These are phyloP conservation scores for Hydrozoanthus gracilis DNA, from an alignment of 92 coral and sea anemone species.

Conservation along the genomic window DNA sequence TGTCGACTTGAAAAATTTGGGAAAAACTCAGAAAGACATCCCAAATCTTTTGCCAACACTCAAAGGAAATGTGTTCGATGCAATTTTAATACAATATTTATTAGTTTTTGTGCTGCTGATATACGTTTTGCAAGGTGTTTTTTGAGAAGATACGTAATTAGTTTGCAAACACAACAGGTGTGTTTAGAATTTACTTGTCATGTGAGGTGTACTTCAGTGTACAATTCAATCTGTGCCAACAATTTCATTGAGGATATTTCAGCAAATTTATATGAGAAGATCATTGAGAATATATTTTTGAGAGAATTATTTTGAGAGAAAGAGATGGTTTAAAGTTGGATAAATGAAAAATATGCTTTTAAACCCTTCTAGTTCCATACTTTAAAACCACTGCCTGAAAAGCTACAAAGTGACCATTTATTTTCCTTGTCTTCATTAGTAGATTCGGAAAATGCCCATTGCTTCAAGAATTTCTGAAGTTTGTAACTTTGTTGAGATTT, in stretches of 20 bases:
- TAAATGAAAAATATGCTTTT: neutral
- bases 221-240: neutral
- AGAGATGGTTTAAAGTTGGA: neutral
- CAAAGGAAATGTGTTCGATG: neutral
- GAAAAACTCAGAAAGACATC: neutral
- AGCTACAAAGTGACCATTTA: too few species aligned
- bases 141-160: neutral
- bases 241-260: neutral
- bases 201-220: neutral
- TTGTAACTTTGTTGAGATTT: too few species aligned
- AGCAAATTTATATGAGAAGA: conserved; percentile 1
- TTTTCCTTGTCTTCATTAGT: too few species aligned
- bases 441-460: too few species aligned
- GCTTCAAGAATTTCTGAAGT: too few species aligned
- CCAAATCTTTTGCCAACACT: neutral
- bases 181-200: conserved; percentile 2
- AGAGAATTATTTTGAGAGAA: conserved; percentile 24
- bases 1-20: neutral
- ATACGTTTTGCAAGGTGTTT: neutral
- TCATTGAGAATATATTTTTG: conserved; percentile 33
- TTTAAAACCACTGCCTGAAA: too few species aligned
- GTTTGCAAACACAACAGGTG: neutral
- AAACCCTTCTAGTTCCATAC: neutral
- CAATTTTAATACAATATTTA: neutral
- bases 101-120: neutral